Evolutionary conservation across 2,797 vertebrate species (phyloP).

Genomic region (Lacerta bilineata): DNA sequence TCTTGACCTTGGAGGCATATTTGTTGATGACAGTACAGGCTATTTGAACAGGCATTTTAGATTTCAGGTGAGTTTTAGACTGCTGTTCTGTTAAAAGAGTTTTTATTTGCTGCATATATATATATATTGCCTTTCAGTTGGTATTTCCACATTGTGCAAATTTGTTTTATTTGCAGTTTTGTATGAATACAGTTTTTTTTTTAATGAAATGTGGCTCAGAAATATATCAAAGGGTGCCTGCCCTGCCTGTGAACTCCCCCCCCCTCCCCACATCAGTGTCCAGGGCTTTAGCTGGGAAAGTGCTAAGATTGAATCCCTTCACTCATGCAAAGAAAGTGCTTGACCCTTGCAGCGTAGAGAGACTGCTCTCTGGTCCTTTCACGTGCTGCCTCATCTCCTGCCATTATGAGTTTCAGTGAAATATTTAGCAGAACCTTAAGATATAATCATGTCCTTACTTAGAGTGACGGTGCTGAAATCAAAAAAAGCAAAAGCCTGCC

Average conservation of each 20-base stretch:
- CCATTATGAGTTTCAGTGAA: not conserved
- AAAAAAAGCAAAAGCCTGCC: slow-evolving; percentile 30
- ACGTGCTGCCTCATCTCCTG: not conserved
- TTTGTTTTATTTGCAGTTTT: no score
- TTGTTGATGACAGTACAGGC: no score
- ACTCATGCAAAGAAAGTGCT: not conserved
- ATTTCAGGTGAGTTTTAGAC: no score
- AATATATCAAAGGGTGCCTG: no score
- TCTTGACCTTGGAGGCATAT: no score
- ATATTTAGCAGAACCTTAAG: slow-evolving; percentile 2
- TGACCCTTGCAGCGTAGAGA: not conserved
- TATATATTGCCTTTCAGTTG: no score
- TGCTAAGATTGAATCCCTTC: not conserved
- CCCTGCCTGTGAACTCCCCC: not conserved
- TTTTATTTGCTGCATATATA: no score
- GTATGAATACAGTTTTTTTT: no score
- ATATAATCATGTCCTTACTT: slow-evolving; percentile 25
- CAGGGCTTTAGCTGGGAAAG: not conserved
- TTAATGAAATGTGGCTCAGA: no score
- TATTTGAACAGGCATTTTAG: no score
- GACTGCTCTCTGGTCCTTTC: not conserved
- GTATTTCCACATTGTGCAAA: no score
- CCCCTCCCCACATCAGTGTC: not conserved
- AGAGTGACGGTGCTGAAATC: slow-evolving; percentile 52
- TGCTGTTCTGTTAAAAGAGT: no score